Conservation (phyloP, 2,888 invertebrate species). For the Philopedon plagiatum region DNA sequence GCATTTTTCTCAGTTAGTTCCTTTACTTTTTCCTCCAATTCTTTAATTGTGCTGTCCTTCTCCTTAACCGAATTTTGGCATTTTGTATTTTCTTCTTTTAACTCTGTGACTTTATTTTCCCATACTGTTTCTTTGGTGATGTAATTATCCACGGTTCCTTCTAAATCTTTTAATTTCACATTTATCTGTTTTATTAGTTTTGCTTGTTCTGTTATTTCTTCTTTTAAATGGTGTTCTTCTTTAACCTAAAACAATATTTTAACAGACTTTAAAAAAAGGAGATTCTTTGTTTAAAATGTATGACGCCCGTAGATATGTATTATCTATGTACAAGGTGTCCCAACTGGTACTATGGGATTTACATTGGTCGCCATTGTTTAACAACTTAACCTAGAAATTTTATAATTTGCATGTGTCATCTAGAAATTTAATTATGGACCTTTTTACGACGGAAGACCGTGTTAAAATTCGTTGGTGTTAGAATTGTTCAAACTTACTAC, state of each 20-base stretch:
- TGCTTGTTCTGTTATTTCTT: constrained; percentile 30
- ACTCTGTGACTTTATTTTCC: constrained; percentile 53
- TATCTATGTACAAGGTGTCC: too few relatives aligned
- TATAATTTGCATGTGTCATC: too few relatives aligned
- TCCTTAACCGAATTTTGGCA: constrained; percentile 52
- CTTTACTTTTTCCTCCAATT: constrained; percentile 48
- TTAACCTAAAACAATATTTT: constrained; percentile 12
- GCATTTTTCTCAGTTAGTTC: constrained; percentile 55
- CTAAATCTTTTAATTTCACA: constrained; percentile 46
- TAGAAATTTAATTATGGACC: too few relatives aligned
- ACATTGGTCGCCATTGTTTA: too few relatives aligned
- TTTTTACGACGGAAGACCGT: too few relatives aligned
- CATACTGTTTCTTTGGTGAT: constrained; percentile 51
- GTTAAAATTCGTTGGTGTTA: too few relatives aligned
- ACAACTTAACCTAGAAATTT: too few relatives aligned
- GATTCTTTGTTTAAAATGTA: too few relatives aligned
- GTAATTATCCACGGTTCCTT: constrained; percentile 34
- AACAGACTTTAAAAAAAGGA: too few relatives aligned
- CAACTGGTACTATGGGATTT: too few relatives aligned
- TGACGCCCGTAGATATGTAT: too few relatives aligned
- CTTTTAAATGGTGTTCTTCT: constrained; percentile 35
- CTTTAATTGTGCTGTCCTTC: constrained; percentile 51
- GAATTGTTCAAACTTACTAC: too few relatives aligned
- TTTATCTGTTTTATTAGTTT: constrained; percentile 35
- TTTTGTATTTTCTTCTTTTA: constrained; percentile 55